These are phyloP conservation scores for Drosophila greeni DNA, from an alignment of 2,888 invertebrate species.

Conservation along the genomic window DNA sequence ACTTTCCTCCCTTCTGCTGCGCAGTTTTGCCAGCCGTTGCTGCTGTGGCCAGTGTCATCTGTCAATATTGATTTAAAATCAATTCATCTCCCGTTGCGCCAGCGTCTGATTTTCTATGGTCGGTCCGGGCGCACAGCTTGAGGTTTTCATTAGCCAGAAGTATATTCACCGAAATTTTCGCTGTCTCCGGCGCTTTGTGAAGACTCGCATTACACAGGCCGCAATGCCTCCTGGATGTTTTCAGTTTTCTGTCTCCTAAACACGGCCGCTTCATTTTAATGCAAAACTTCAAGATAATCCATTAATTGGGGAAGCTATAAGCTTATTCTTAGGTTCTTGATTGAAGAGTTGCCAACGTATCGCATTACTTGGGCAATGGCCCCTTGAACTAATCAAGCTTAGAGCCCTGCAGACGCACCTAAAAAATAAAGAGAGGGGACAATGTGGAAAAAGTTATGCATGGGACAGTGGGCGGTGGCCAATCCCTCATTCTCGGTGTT, in stretches of 20 bases:
- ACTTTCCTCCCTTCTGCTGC: background rate
- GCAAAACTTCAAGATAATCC: background rate
- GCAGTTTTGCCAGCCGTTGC: constrained; percentile 22
- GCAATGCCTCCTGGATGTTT: background rate
- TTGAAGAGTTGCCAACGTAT: constrained; percentile 6
- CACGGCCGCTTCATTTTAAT: background rate
- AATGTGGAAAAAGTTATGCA: constrained; percentile 21
- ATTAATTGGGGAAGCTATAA: background rate
- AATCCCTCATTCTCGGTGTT: constrained; percentile 52
- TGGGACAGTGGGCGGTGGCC: constrained; percentile 31
- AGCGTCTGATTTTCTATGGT: constrained; percentile 52
- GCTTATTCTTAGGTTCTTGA: background rate
- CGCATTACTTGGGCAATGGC: constrained; percentile 44
- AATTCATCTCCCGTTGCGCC: constrained; percentile 66
- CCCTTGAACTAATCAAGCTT: constrained; percentile 64
- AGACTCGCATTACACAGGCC: constrained; percentile 32
- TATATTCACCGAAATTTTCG: constrained; percentile 15
- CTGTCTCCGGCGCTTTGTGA: constrained; percentile 5
- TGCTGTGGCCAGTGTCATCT: constrained; percentile 62
- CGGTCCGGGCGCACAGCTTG: constrained; percentile 48
- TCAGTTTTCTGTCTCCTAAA: too few species aligned
- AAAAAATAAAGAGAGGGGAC: background rate
- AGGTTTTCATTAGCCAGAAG: constrained; percentile 61
- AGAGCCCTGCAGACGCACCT: constrained; percentile 59
- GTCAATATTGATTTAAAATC: constrained; percentile 74